phyloP scores from a whole-genome alignment of 2,797 vertebrate species.

The Danio jaintianensis region DNA sequence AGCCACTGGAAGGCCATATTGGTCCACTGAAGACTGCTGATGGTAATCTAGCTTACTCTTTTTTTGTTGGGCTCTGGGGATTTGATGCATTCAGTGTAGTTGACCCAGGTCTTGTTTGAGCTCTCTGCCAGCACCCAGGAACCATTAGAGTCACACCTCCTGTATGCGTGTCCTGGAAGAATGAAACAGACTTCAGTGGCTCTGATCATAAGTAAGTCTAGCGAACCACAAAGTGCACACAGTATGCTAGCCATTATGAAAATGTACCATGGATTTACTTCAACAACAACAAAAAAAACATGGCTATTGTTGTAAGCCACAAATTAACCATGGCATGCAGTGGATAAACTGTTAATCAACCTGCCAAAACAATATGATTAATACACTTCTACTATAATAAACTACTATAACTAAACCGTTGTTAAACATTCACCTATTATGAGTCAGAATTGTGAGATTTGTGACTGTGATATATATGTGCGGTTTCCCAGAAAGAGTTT shows the following conservation, averaged over 20 bases:
- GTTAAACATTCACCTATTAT: no score
- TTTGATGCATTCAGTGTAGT: conserved; percentile 88
- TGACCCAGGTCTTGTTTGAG: conserved; percentile 87
- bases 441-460: no score
- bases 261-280: no score
- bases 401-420: no score
- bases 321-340: no score
- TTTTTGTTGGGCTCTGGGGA: conserved; percentile 78
- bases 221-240: not conserved
- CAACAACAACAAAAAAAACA: no score
- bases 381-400: no score
- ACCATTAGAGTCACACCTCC: conserved; percentile 83
- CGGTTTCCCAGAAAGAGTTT: no score
- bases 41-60: conserved; percentile 75
- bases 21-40: not conserved
- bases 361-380: no score
- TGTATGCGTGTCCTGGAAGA: conserved; percentile 80
- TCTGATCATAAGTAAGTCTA: not conserved
- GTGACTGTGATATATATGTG: no score
- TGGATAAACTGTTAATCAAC: no score
- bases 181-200: not conserved
- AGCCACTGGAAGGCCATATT: not conserved
- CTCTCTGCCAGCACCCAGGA: conserved; percentile 84
- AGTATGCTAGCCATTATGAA: not conserved
- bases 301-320: no score